Evolutionary conservation across 2,113 vertebrate genomes (phyloP), one percentile per base, ranked within the genome.

Genomic region (Loxodonta africana): DNA sequence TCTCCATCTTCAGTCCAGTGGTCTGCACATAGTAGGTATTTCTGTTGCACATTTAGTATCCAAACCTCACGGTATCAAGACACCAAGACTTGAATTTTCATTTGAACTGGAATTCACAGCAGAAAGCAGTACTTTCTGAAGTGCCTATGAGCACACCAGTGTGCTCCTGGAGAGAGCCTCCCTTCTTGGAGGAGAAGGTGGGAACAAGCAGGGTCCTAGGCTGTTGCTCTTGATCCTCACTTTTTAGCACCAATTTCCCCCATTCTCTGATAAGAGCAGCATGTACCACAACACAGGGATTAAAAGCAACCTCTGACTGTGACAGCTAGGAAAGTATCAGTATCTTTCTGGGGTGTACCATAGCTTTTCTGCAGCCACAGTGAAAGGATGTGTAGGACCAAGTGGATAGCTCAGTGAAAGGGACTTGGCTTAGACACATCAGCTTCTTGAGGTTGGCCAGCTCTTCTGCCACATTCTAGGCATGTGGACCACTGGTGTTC

Each of bases 61-160:
- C 62, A 63, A 37, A 65, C 83, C 46, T 92, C 18, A 26, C 77
- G 67, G 83, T 46, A 41, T 85, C 53, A 57, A 76, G 37, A 60
- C 2, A 37, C 37, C 21, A 69, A 57, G 71, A 62, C 37, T 92
- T 81, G 25, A 93, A 63, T 77, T n/a, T 17, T 67, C 76, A 86
- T 53, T 63, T 90, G 85, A 46, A 63, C 86, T n/a, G 84, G 87
- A 85, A 82, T 77, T 73, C 71, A 83, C 2, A 88, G 53, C 84
- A 80, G 26, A 30, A 84, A 92, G 85, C 15, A 71, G 60, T 44
- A 25, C 37, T 37, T 93, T 63, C 26, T 78, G 51, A 33, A 28
- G 37, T 53, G 51, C 51, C 23, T 4, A 15, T 26, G 57, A 33
- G 8, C 1, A 37, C 4, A 12, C 30, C 8, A 12, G 51, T 4